phyloP scores from a whole-genome alignment of 2,797 vertebrate genomes.

The Glyptemys insculpta region DNA sequence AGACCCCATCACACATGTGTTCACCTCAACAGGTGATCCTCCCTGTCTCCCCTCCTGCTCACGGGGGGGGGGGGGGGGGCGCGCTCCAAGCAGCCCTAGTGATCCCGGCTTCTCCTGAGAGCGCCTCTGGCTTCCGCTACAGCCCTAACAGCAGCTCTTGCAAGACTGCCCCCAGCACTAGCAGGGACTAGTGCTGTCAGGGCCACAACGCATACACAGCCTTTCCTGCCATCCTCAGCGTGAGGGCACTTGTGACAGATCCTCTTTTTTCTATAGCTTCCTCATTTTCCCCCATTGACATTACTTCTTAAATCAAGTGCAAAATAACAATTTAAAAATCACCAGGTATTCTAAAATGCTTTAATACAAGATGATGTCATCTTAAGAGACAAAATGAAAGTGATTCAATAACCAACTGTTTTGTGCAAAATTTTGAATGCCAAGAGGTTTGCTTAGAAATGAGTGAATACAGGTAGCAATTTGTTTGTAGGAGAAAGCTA shows the following conservation, averaged over 20 bases:
- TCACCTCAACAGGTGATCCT: background rate
- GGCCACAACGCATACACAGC: background rate
- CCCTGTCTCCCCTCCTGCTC: background rate
- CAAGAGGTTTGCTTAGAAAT: background rate
- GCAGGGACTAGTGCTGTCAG: background rate
- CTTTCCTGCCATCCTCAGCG: fast-evolving
- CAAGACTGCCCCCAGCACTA: slow-evolving; percentile 3
- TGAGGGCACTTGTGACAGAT: background rate
- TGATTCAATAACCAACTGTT: background rate
- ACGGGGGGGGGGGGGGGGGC: too few species aligned
- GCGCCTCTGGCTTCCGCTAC: background rate
- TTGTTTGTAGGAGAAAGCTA: background rate
- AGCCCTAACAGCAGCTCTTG: slow-evolving; percentile 38
- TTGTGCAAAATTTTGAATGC: background rate
- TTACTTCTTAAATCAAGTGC: background rate
- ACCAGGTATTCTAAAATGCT: background rate
- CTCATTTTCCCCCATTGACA: background rate
- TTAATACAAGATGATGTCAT: background rate
- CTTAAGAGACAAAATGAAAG: background rate
- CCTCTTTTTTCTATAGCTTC: background rate
- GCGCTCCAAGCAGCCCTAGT: too few species aligned
- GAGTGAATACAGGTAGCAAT: background rate
- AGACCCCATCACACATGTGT: background rate
- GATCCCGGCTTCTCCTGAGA: too few species aligned
- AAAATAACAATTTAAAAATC: background rate